Percentiles rank a stretch among this genome's conserved stretches.
These are phyloP conservation scores for Paragorgia papillata DNA, from an alignment of 92 coral and sea anemone species.

Conservation along the genomic window DNA sequence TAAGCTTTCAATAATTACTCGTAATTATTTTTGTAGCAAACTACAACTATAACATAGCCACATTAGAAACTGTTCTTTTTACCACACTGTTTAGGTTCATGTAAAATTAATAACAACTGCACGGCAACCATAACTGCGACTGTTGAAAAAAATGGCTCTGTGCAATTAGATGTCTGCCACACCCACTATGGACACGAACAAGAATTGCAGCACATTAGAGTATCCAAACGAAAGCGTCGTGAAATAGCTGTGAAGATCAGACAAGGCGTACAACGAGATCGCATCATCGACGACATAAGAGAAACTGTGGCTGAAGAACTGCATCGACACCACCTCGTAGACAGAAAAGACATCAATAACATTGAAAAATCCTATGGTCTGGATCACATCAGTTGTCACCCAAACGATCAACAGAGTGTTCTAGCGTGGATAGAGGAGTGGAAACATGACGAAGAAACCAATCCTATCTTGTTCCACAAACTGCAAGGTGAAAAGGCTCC, in stretches of 20 bases:
- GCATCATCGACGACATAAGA: constrained; percentile 55
- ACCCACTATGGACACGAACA: constrained; percentile 62
- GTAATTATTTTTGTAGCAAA: no score
- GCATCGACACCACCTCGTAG: constrained; percentile 50
- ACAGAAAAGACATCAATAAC: constrained; percentile 57
- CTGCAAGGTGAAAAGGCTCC: constrained; percentile 54
- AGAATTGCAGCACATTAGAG: constrained; percentile 57
- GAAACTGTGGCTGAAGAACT: constrained; percentile 41
- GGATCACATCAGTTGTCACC: constrained; percentile 45
- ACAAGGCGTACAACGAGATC: constrained; percentile 55
- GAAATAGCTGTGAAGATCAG: constrained; percentile 58
- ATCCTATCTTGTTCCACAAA: constrained; percentile 57
- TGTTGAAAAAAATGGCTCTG: constrained; percentile 19
- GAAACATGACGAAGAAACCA: constrained; percentile 45
- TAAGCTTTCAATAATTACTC: neutral
- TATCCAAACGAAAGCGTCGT: constrained; percentile 44
- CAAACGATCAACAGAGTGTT: constrained; percentile 64
- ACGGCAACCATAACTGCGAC: constrained; percentile 49
- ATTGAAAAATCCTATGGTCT: constrained; percentile 61
- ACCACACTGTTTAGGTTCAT: constrained; percentile 13
- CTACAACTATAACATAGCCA: neutral
- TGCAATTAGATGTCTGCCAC: constrained; percentile 47
- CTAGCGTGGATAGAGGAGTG: constrained; percentile 62
- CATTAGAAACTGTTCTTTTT: neutral
- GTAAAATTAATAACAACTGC: constrained; percentile 58